A percentile compares a stretch with the other conserved stretches of the same genome.
Conservation (phyloP, 2,888 invertebrate genomes). For the Lochmaea capreae region DNA sequence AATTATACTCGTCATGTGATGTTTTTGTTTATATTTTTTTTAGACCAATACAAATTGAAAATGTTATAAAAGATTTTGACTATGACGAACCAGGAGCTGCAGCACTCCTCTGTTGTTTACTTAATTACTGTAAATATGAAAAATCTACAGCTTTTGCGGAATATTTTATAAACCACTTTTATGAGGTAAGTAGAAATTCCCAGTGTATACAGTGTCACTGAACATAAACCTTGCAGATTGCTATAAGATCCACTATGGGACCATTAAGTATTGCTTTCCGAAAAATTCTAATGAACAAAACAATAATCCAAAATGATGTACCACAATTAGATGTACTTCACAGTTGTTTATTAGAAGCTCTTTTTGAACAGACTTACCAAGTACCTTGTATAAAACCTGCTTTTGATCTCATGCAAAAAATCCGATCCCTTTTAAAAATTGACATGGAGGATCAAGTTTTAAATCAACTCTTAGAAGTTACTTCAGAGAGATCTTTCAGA, state of each 20-base stretch:
- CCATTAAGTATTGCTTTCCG: constrained; percentile 43
- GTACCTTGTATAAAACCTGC: constrained; percentile 45
- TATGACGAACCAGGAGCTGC: constrained; percentile 44
- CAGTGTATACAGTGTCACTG: too few relatives aligned
- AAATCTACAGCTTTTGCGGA: constrained; percentile 41
- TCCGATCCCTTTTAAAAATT: constrained; percentile 44
- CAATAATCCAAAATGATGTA: constrained; percentile 33
- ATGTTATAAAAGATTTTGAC: constrained; percentile 45
- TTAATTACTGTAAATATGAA: constrained; percentile 47
- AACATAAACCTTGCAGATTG: constrained; percentile 33
- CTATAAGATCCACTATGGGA: constrained; percentile 38
- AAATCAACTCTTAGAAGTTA: constrained; percentile 40
- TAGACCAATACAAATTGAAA: constrained; percentile 46
- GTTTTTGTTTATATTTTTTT: constrained; percentile 24
- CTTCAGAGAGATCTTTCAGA: constrained; percentile 46
- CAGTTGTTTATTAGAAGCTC: constrained; percentile 42
- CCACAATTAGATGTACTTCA: constrained; percentile 46
- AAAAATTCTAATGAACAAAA: constrained; percentile 45
- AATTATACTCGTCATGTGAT: neutral
- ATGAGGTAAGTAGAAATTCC: constrained; percentile 40
- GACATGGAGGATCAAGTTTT: constrained; percentile 40
- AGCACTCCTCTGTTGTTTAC: constrained; percentile 45
- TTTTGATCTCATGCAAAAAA: constrained; percentile 45
- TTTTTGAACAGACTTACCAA: constrained; percentile 45
- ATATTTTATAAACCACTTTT: constrained; percentile 47